Evolutionary conservation across 2,888 invertebrate species (phyloP).

Genomic region (Mongoloraphidia duomilia): DNA sequence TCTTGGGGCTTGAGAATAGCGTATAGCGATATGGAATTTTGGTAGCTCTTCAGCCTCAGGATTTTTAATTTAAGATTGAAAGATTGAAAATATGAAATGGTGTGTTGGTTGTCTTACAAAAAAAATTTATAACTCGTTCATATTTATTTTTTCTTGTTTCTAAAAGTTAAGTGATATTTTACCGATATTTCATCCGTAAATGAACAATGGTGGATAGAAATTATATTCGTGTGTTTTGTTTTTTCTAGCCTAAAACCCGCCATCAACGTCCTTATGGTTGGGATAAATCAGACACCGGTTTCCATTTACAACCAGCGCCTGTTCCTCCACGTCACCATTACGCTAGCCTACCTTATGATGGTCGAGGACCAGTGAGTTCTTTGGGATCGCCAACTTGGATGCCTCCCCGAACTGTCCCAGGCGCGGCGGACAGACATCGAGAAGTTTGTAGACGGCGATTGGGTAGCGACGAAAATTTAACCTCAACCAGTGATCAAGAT

Average conservation of each 20-base stretch:
- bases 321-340: conserved; percentile 47
- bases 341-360: conserved; percentile 52
- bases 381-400: conserved; percentile 31
- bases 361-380: conserved; percentile 42
- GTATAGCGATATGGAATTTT: too few species aligned
- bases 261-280: conserved; percentile 63
- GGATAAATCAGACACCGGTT: conserved; percentile 37
- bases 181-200: too few species aligned
- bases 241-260: conserved; percentile 55
- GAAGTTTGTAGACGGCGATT: conserved; percentile 48
- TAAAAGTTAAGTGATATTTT: too few species aligned
- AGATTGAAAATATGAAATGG: too few species aligned
- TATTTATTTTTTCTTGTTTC: too few species aligned
- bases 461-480: conserved; percentile 27
- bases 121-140: too few species aligned
- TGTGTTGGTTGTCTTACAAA: too few species aligned
- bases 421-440: conserved; percentile 61
- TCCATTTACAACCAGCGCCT: conserved; percentile 36
- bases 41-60: too few species aligned
- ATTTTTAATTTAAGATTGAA: too few species aligned
- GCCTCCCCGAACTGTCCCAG: conserved; percentile 55
- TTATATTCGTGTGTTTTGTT: conserved; percentile 5
- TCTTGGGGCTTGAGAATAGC: too few species aligned
- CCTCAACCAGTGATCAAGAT: conserved; percentile 23
- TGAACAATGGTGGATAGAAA: conserved; percentile 1